Conservation (phyloP, 2,888 invertebrate genomes). For the Meliscaeva auricollis region DNA sequence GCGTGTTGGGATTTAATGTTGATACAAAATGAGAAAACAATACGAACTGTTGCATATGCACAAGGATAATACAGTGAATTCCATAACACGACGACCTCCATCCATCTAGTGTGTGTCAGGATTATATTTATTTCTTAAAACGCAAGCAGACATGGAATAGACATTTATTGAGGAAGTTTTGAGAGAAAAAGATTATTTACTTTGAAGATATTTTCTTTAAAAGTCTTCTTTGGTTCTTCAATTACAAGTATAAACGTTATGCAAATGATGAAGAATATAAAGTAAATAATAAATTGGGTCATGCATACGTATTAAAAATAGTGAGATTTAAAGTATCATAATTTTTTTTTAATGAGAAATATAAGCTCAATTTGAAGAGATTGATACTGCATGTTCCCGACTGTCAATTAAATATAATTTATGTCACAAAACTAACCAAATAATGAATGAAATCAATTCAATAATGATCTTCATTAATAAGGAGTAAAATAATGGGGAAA, state of each 20-base stretch:
- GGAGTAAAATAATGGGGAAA: too few species aligned
- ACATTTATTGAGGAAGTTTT: slow-evolving; percentile 7
- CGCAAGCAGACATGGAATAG: background rate
- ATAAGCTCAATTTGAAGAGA: too few species aligned
- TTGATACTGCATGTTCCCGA: too few species aligned
- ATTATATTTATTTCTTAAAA: slow-evolving; percentile 16
- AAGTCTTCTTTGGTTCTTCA: background rate
- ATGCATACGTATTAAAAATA: too few species aligned
- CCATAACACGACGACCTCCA: background rate
- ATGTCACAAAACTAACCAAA: too few species aligned
- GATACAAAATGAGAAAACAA: slow-evolving; percentile 6
- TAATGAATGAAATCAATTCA: too few species aligned
- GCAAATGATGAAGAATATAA: background rate
- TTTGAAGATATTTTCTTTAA: background rate
- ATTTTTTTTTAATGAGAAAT: too few species aligned
- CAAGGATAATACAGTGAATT: slow-evolving; percentile 10
- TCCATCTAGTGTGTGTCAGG: slow-evolving; percentile 12
- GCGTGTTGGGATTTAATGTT: slow-evolving; percentile 23
- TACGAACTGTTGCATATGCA: slow-evolving; percentile 28
- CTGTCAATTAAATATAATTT: too few species aligned
- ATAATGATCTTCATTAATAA: too few species aligned
- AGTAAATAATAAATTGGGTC: too few species aligned
- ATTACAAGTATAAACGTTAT: background rate
- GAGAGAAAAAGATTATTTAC: background rate
- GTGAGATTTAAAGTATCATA: too few species aligned